A percentile compares a stretch with the other conserved stretches of the same genome.
phyloP scores from a whole-genome alignment of 2,113 vertebrate genomes.

The Copsychus sechellarum region DNA sequence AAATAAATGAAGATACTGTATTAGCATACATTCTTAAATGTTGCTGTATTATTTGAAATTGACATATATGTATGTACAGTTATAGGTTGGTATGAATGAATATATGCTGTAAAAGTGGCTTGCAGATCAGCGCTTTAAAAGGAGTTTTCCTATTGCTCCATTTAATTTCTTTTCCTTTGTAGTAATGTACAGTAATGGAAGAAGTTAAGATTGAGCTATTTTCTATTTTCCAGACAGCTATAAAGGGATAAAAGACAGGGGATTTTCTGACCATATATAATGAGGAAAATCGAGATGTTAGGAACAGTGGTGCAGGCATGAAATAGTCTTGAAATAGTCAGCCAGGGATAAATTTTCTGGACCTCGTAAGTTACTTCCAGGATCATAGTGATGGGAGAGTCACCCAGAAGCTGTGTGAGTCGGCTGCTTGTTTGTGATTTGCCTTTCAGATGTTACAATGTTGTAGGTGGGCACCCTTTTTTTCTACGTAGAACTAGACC shows the following conservation, averaged over 20 bases:
- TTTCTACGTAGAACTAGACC: not conserved
- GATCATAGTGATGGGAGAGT: constrained; percentile 18
- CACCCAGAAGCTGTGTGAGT: not conserved
- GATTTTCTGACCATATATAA: not conserved
- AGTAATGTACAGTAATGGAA: not conserved
- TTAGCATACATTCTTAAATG: not conserved
- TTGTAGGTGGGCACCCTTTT: not conserved
- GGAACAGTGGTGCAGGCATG: not conserved
- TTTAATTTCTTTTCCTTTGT: not conserved
- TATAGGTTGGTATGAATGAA: not conserved
- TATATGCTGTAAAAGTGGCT: not conserved
- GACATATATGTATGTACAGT: not conserved
- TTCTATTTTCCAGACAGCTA: not conserved
- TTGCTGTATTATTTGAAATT: not conserved
- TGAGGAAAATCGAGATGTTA: not conserved
- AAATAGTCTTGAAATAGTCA: constrained; percentile 28
- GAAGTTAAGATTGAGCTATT: not conserved
- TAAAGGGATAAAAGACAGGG: not conserved
- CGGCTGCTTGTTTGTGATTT: not conserved
- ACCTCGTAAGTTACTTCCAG: constrained; percentile 44
- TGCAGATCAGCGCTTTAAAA: not conserved
- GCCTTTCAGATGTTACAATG: not conserved
- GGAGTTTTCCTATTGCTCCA: not conserved
- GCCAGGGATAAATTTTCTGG: constrained; percentile 14
- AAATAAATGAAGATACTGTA: not conserved